phyloP scores from a whole-genome alignment of 30 jellyfish, hydroid and myxozoan genomes.

The Cassiopea xamachana region DNA sequence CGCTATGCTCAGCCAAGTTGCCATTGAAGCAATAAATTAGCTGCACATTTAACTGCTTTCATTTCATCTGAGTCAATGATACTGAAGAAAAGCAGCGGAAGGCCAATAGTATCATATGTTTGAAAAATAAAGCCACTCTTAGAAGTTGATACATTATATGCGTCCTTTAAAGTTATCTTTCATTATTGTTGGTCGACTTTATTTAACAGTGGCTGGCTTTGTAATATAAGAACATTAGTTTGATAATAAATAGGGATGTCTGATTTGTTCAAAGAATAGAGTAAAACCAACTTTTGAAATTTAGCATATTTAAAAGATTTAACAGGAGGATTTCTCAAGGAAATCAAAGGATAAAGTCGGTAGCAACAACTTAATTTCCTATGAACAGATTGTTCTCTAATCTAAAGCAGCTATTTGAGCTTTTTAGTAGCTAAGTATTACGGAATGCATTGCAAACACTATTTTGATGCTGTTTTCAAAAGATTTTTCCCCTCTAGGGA shows the following conservation, averaged over 20 bases:
- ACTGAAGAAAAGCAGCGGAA: too few species aligned
- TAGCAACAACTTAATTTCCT: not conserved
- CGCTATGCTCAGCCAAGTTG: too few species aligned
- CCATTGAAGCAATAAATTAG: too few species aligned
- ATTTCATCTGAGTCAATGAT: too few species aligned
- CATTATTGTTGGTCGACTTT: not conserved
- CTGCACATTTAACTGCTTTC: too few species aligned
- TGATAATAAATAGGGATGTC: not conserved
- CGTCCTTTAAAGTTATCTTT: not conserved
- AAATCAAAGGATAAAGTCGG: not conserved
- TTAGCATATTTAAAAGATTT: conserved; percentile 5
- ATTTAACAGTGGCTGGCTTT: conserved; percentile 8
- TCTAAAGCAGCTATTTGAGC: not conserved
- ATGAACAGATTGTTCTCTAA: not conserved
- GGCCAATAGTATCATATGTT: not conserved
- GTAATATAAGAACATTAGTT: not conserved
- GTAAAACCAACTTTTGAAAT: not conserved
- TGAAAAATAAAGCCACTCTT: not conserved
- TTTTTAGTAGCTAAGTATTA: not conserved
- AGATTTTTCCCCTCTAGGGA: too few species aligned
- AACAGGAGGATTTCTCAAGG: conserved; percentile 3
- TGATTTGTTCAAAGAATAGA: not conserved
- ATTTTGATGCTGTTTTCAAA: not conserved
- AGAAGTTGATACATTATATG: not conserved
- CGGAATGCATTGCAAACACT: not conserved